A percentile compares a stretch with the other conserved stretches of the same genome.
Conservation (phyloP, 2,113 vertebrate species). For the Petromus typicus region DNA sequence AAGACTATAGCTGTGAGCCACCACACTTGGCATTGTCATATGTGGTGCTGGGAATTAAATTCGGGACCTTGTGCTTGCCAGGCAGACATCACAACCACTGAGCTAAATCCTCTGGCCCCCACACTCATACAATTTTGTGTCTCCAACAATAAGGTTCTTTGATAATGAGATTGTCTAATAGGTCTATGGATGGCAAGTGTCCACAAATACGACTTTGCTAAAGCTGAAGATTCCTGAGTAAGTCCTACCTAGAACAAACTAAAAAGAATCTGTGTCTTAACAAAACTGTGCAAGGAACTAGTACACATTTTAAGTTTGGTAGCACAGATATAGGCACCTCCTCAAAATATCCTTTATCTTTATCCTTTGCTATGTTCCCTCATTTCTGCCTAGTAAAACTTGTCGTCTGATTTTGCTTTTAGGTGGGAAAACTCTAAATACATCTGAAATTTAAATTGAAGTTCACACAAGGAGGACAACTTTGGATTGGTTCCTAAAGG, state of each 20-base stretch:
- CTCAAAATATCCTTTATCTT: not conserved
- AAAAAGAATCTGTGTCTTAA: not conserved
- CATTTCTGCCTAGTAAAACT: not conserved
- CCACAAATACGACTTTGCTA: not conserved
- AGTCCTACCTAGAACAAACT: not conserved
- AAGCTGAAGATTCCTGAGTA: not conserved
- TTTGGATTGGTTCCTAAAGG: not conserved
- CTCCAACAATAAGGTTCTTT: not conserved
- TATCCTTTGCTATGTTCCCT: not conserved
- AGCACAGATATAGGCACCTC: not conserved
- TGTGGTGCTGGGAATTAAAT: too few species aligned
- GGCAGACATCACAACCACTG: too few species aligned
- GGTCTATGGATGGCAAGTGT: not conserved
- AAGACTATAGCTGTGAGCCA: too few species aligned
- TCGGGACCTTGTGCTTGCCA: too few species aligned
- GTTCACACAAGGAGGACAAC: not conserved
- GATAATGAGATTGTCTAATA: not conserved
- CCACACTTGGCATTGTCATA: too few species aligned
- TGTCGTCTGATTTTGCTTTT: not conserved
- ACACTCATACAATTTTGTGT: not conserved
- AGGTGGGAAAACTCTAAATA: accelerated
- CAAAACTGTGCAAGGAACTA: not conserved
- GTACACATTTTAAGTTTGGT: not conserved
- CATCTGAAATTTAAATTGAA: not conserved
- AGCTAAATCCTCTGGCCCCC: too few species aligned